A percentile compares a stretch with the other conserved stretches of the same genome.
These are phyloP conservation scores for Mesoligia furuncula DNA, from an alignment of 2,888 invertebrate species.

Conservation along the genomic window DNA sequence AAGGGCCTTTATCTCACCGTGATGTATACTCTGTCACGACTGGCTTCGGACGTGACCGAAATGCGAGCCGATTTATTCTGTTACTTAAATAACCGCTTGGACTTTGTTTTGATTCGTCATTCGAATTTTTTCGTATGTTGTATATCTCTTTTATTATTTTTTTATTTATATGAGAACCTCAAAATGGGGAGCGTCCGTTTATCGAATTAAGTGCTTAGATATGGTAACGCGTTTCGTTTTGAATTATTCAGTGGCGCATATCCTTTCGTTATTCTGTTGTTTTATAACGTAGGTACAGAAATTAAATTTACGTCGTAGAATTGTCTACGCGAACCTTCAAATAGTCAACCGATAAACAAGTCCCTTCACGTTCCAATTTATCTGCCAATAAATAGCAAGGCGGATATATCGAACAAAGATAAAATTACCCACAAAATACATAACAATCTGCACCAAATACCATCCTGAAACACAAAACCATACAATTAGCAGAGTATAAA, in stretches of 20 bases:
- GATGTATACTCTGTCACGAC: constrained; percentile 88
- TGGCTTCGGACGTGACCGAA: constrained; percentile 85
- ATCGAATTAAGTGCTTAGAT: constrained; percentile 56
- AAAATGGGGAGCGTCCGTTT: constrained; percentile 53
- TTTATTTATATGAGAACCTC: constrained; percentile 42
- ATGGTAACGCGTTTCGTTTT: constrained; percentile 42
- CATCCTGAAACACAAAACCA: constrained; percentile 56
- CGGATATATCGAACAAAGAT: constrained; percentile 17
- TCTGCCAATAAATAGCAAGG: constrained; percentile 21
- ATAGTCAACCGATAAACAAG: constrained; percentile 1
- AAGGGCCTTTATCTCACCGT: constrained; percentile 87
- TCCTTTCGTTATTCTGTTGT: not conserved
- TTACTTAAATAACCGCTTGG: constrained; percentile 70
- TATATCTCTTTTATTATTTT: constrained; percentile 8
- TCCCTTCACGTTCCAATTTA: constrained; percentile 26
- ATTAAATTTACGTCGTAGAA: not conserved
- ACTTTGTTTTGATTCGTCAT: constrained; percentile 75
- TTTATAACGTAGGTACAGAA: not conserved
- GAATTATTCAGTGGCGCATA: constrained; percentile 40
- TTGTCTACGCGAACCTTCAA: constrained; percentile 2
- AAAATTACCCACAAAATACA: constrained; percentile 24
- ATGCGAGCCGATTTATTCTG: constrained; percentile 84
- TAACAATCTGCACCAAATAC: constrained; percentile 38
- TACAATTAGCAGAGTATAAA: constrained; percentile 57
- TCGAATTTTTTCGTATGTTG: constrained; percentile 64